Evolutionary conservation across 2,113 vertebrate genomes (phyloP).

Genomic region (Acanthisitta chloris): DNA sequence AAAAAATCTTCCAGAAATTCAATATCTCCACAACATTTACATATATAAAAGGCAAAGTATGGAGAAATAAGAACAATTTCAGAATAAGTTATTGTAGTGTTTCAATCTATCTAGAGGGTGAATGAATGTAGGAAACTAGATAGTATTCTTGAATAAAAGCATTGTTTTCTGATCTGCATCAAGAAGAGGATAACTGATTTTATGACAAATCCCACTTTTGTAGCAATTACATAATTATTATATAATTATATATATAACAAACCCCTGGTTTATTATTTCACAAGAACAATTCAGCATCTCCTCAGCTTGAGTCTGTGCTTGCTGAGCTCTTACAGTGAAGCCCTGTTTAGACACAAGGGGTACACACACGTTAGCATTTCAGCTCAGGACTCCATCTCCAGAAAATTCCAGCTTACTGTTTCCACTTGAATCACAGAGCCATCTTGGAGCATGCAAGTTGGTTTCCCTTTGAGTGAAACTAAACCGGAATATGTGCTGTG

Average conservation of each 20-base stretch:
- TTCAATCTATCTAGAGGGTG: background rate
- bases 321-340: background rate
- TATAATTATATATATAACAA: background rate
- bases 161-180: background rate
- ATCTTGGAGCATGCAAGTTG: background rate
- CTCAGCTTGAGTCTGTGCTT: background rate
- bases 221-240: constrained; percentile 3
- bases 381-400: accelerated
- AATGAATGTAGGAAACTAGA: background rate
- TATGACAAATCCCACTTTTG: background rate
- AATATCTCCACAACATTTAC: background rate
- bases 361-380: background rate
- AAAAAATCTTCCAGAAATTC: background rate
- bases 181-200: background rate
- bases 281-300: background rate
- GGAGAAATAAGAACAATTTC: background rate
- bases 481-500: background rate
- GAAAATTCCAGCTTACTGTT: background rate
- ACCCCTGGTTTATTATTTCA: background rate
- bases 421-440: background rate
- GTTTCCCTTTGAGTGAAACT: background rate
- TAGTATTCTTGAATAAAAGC: background rate
- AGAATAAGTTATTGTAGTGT: background rate
- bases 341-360: background rate
- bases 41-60: background rate